Percentiles rank a stretch among this genome's conserved stretches.
These are phyloP conservation scores for Zosterops japonicus DNA, from an alignment of 2,113 vertebrate species.

Conservation along the genomic window DNA sequence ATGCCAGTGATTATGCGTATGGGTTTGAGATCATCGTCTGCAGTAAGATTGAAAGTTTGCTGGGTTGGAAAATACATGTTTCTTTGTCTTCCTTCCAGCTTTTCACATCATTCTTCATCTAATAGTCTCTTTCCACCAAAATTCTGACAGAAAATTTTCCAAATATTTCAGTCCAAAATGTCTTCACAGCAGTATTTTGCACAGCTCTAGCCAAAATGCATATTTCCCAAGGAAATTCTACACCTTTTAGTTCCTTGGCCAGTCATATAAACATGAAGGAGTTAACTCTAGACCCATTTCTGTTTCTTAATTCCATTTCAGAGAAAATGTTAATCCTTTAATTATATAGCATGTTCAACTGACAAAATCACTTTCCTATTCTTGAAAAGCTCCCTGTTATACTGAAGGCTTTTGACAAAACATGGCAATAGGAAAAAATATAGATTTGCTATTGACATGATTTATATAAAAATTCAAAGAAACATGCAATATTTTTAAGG, in stretches of 20 bases:
- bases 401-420: constrained; percentile 37
- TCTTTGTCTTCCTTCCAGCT: not conserved
- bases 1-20: not conserved
- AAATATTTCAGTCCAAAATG: not conserved
- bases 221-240: not conserved
- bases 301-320: constrained; percentile 53
- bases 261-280: constrained; percentile 57
- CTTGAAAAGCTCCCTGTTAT: constrained; percentile 38
- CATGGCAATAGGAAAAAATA: not conserved
- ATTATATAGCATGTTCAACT: constrained; percentile 66
- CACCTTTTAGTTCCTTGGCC: constrained; percentile 28
- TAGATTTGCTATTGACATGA: not conserved
- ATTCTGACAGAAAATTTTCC: constrained; percentile 1
- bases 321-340: constrained; percentile 75
- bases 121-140: not conserved
- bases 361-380: constrained; percentile 61
- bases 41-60: not conserved
- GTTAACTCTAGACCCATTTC: constrained; percentile 37
- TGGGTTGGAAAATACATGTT: not conserved
- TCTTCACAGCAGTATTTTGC: not conserved
- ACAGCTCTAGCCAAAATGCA: not conserved
- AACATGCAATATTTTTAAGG: constrained; percentile 12
- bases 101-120: not conserved
- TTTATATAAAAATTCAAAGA: not conserved
- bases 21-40: not conserved